A percentile compares a stretch with the other conserved stretches of the same genome.
Evolutionary conservation across 2,113 vertebrate species (phyloP).

Genomic region (Heliornis fulica): DNA sequence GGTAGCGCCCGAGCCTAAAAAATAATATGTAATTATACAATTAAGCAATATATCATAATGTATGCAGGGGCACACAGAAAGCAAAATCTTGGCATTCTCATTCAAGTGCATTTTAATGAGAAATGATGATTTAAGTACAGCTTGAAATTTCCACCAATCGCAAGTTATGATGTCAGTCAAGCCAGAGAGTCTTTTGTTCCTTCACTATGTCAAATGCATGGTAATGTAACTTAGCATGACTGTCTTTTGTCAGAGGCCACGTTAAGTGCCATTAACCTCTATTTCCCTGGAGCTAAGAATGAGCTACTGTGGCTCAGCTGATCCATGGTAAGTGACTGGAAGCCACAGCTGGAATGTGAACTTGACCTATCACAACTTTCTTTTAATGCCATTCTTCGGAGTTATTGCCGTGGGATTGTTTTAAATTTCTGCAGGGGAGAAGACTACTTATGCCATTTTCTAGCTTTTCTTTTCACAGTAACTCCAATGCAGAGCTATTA

Average conservation of each 20-base stretch:
- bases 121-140: neutral
- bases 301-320: neutral
- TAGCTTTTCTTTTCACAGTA: neutral
- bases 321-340: neutral
- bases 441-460: neutral
- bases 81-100: neutral
- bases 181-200: neutral
- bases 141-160: neutral
- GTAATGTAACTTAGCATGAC: neutral
- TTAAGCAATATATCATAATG: neutral
- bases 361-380: neutral
- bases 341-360: neutral
- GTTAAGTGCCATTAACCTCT: neutral
- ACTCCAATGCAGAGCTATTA: neutral
- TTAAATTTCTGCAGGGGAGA: slow-evolving; percentile 1
- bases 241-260: neutral
- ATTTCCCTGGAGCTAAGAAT: neutral
- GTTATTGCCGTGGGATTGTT: neutral
- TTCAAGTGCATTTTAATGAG: neutral
- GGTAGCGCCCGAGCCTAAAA: neutral
- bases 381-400: neutral
- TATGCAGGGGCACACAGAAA: neutral
- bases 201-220: neutral
- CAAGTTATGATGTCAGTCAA: neutral
- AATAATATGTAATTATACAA: neutral